A percentile compares a stretch with the other conserved stretches of the same genome.
These are phyloP conservation scores for Molossus alvarezi DNA, from an alignment of 2,797 vertebrate genomes.

Conservation along the genomic window DNA sequence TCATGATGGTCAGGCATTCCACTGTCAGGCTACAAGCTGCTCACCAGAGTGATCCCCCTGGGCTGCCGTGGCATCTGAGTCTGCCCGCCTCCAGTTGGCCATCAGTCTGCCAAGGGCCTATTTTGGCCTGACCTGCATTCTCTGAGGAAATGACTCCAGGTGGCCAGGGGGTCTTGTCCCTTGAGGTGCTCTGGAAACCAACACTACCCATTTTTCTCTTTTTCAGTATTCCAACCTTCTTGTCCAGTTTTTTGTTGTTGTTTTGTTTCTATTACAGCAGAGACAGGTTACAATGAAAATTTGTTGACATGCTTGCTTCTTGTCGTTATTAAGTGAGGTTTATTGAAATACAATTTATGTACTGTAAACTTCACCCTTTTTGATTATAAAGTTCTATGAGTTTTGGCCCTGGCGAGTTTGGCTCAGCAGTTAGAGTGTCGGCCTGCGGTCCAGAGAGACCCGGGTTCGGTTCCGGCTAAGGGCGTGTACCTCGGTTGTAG, in stretches of 20 bases:
- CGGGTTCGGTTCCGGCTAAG: too few relatives aligned
- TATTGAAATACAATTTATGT: neutral
- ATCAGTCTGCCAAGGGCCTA: neutral
- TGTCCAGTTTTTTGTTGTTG: neutral
- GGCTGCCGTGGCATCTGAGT: neutral
- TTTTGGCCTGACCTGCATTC: neutral
- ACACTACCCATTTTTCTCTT: neutral
- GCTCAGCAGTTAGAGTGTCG: too few relatives aligned
- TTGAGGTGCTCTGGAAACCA: neutral
- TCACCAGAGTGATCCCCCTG: neutral
- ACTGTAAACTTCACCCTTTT: neutral
- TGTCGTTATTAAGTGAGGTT: slow-evolving; percentile 4
- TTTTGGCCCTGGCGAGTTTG: neutral
- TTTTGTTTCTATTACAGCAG: neutral
- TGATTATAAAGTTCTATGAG: neutral
- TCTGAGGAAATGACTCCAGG: neutral
- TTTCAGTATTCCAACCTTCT: neutral
- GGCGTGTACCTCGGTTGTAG: too few relatives aligned
- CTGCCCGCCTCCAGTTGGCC: neutral
- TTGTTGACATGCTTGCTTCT: neutral
- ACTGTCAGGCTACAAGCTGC: neutral
- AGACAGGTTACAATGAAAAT: neutral
- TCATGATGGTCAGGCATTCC: neutral
- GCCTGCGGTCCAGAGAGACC: too few relatives aligned
- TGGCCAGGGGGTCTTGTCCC: neutral